Conservation (phyloP, 2,888 invertebrate species). For the Hypercompe scribonia region DNA sequence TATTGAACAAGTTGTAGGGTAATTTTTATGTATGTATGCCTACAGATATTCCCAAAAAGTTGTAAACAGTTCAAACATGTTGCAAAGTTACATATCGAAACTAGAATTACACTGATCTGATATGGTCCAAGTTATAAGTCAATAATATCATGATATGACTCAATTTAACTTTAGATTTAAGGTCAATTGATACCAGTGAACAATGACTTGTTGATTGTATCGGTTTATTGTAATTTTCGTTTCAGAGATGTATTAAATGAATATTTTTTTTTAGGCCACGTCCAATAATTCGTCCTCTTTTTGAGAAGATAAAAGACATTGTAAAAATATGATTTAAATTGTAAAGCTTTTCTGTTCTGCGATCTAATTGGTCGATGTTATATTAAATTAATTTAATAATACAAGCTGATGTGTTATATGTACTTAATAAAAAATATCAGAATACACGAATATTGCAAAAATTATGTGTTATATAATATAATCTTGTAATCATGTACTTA, state of each 20-base stretch:
- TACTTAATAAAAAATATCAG: conserved; percentile 9
- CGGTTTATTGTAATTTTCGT: conserved; percentile 4
- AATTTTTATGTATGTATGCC: not conserved
- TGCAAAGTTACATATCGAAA: not conserved
- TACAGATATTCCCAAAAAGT: not conserved
- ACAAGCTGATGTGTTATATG: not conserved
- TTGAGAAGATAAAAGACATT: conserved; percentile 22
- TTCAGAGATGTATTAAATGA: conserved; percentile 21
- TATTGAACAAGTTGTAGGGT: not conserved
- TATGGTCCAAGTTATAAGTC: not conserved
- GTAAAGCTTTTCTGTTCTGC: not conserved
- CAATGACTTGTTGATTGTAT: not conserved
- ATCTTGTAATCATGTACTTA: conserved; percentile 31
- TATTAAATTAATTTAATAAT: too few relatives aligned
- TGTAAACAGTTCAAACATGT: not conserved
- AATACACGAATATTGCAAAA: conserved; percentile 13
- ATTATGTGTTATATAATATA: conserved; percentile 6
- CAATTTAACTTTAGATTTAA: not conserved
- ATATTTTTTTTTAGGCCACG: conserved; percentile 28
- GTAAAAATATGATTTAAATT: conserved; percentile 4
- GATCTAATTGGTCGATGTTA: conserved; percentile 1
- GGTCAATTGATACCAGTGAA: not conserved
- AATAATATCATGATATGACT: not conserved
- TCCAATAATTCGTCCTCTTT: conserved; percentile 46
- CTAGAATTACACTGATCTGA: not conserved